phyloP scores from a whole-genome alignment of 2,113 vertebrate species.

The Thinocorus orbignyianus region DNA sequence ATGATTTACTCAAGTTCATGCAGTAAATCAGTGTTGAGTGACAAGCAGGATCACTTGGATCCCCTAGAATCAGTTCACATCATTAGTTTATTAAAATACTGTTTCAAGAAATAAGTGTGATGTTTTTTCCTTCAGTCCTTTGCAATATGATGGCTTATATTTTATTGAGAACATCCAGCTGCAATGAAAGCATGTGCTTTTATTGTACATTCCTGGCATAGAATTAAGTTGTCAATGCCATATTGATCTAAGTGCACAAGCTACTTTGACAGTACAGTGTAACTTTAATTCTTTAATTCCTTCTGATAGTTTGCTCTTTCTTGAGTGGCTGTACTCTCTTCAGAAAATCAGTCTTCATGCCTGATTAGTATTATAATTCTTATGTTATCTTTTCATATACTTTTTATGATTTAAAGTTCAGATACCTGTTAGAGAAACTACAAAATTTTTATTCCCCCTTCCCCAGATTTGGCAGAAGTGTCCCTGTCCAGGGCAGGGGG shows the following conservation, averaged over 20 bases:
- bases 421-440: background rate
- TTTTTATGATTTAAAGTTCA: background rate
- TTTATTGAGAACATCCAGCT: background rate
- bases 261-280: background rate
- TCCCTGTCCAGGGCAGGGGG: no score
- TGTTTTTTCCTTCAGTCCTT: background rate
- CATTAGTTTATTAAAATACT: background rate
- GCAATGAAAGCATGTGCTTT: background rate
- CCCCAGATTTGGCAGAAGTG: background rate
- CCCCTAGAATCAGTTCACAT: background rate
- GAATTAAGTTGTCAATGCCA: background rate
- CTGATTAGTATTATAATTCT: background rate
- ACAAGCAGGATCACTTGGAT: background rate
- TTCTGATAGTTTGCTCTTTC: constrained; percentile 7
- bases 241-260: background rate
- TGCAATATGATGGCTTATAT: background rate
- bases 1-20: background rate
- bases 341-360: background rate
- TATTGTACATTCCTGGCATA: background rate
- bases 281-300: constrained; percentile 9
- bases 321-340: background rate
- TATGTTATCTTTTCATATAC: background rate
- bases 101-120: background rate
- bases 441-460: background rate
- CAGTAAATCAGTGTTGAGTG: background rate